These are phyloP conservation scores for Epinephelus cyanopodus DNA, from an alignment of 2,113 vertebrate genomes.

Conservation along the genomic window DNA sequence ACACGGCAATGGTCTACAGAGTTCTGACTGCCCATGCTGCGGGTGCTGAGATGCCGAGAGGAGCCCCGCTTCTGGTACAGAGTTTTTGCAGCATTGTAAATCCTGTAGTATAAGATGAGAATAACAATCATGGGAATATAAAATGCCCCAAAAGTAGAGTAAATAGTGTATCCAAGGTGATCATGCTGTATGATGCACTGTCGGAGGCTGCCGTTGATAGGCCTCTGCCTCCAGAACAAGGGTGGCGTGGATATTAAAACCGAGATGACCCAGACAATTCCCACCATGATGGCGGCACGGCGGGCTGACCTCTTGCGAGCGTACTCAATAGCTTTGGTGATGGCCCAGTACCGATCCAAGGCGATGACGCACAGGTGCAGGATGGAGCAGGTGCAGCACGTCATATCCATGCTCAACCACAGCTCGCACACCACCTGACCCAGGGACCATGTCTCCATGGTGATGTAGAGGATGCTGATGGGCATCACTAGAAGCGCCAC, in stretches of 20 bases:
- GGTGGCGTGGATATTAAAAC: conserved; percentile 91
- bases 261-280: conserved; percentile 88
- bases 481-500: conserved; percentile 93
- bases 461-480: conserved; percentile 91
- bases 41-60: conserved; percentile 88
- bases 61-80: conserved; percentile 93
- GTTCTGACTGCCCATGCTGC: conserved; percentile 89
- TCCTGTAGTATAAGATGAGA: conserved; percentile 92
- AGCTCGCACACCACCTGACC: conserved; percentile 90
- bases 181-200: conserved; percentile 90
- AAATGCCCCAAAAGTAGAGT: conserved; percentile 91
- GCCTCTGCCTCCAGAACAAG: conserved; percentile 89
- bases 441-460: conserved; percentile 88
- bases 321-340: conserved; percentile 91
- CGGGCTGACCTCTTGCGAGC: conserved; percentile 88
- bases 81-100: conserved; percentile 90
- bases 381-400: conserved; percentile 93
- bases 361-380: conserved; percentile 93
- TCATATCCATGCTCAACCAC: conserved; percentile 94
- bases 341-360: conserved; percentile 93
- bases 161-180: conserved; percentile 91
- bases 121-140: conserved; percentile 93
- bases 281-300: conserved; percentile 88
- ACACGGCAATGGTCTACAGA: conserved; percentile 88
- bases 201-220: conserved; percentile 54